Evolutionary conservation across 2,797 vertebrate species (phyloP), one percentile per base, ranked within the genome.

Genomic region (Taenioides sp.): DNA sequence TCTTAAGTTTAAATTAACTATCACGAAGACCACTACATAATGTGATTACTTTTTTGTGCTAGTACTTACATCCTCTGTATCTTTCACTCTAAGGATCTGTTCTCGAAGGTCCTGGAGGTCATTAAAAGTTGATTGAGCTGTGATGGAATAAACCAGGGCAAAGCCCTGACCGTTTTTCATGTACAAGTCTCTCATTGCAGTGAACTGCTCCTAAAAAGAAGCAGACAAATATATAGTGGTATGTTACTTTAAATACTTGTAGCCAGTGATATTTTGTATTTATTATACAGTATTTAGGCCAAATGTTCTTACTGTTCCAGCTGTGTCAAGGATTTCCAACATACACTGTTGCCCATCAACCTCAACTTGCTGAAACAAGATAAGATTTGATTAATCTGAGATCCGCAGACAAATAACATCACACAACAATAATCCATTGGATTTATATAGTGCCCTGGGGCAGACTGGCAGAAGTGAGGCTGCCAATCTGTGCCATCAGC

Each of bases 91-190:
- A 86, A 97, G 96, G 91, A 98, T 98, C 88, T 98, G 97, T 91
- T 98, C 97, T 89, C 97, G 88, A 82, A 98, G 94, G 86, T 97
- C 96, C 89, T 97, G 96, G 47, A 98, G 95, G 85, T 98, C 97
- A 69, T 98, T 97, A 92, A 98, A 98, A 0, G 96, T 98, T n/a
- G 96, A 97, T 91, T 98, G 97, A 86, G 96, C 96, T 52, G 96
- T 98, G 91, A 98, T 97, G 91, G 96, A 97, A 92, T 98, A 98
- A 83, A 98, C 96, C 93, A 98, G 93, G 69, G 96, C 96, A 88
- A 98, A 98, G 75, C 97, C 97, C 93, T 98, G 96, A 76, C 96
- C 96, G 58, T 98, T 98, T 90, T 98, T 97, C 96, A 98, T 98
- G 93, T 97, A 98, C 72, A 98, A 93, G 87, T 98, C 96, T 80